These are phyloP conservation scores for Dryadula phaetusa DNA, from an alignment of 2,888 invertebrate genomes.

Conservation along the genomic window DNA sequence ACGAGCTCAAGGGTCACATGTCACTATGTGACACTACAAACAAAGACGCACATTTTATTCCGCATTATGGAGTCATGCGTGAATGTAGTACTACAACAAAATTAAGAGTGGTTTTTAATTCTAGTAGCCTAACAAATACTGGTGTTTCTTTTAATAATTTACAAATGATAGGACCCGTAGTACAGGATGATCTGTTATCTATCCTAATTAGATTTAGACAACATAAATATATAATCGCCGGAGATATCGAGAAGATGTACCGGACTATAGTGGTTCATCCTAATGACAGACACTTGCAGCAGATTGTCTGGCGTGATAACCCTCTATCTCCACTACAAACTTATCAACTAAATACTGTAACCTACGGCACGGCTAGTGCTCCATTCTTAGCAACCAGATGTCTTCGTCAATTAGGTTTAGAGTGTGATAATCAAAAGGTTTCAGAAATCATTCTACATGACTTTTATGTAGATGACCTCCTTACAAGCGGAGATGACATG, in stretches of 20 bases:
- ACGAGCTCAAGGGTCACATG: not conserved
- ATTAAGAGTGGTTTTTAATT: not conserved
- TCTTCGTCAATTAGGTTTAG: constrained; percentile 43
- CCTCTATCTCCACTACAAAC: too few species aligned
- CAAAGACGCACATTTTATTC: not conserved
- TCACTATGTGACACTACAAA: not conserved
- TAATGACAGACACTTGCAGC: too few species aligned
- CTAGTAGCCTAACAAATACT: not conserved
- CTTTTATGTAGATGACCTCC: constrained; percentile 47
- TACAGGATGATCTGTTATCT: too few species aligned
- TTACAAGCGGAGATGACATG: constrained; percentile 40
- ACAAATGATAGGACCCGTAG: too few species aligned
- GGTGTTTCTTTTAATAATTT: not conserved
- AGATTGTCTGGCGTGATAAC: too few species aligned
- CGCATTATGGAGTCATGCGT: not conserved
- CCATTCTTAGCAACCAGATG: constrained; percentile 49
- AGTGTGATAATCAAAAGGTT: constrained; percentile 40
- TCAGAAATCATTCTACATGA: constrained; percentile 45
- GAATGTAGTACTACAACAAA: not conserved
- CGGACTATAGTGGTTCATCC: too few species aligned
- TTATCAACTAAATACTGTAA: constrained; percentile 51
- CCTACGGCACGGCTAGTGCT: constrained; percentile 50
- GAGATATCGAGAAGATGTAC: too few species aligned
- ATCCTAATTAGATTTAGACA: too few species aligned
- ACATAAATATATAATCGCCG: too few species aligned